phyloP scores from a whole-genome alignment of 2,113 vertebrate genomes.

The Syngnathoides biaculeatus region DNA sequence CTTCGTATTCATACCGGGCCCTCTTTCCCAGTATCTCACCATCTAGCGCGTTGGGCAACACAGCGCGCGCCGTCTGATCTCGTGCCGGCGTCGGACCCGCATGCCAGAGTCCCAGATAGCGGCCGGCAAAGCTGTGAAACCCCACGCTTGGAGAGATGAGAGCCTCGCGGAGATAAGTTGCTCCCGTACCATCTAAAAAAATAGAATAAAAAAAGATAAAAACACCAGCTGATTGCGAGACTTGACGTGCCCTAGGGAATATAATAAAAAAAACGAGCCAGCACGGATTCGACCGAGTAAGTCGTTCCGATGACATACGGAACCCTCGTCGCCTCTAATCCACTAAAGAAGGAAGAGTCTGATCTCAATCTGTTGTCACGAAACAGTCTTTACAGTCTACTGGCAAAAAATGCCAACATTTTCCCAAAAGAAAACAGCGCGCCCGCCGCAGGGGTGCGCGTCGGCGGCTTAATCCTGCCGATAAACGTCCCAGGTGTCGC shows the following conservation, averaged over 20 bases:
- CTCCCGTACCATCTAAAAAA: constrained; percentile 59
- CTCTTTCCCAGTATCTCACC: constrained; percentile 32
- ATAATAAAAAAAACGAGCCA: constrained; percentile 47
- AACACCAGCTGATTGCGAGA: constrained; percentile 56
- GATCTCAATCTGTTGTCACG: constrained; percentile 68
- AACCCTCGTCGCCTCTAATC: constrained; percentile 44
- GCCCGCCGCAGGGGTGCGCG: not conserved
- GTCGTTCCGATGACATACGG: constrained; percentile 44
- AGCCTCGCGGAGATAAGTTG: constrained; percentile 62
- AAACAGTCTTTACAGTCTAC: constrained; percentile 67
- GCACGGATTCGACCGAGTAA: constrained; percentile 37
- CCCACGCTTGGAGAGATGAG: constrained; percentile 68
- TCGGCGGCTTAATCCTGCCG: constrained; percentile 40
- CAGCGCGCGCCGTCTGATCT: constrained; percentile 46
- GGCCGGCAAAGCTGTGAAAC: constrained; percentile 71
- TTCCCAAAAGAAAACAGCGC: constrained; percentile 37
- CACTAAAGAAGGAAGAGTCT: constrained; percentile 48
- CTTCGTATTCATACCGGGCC: constrained; percentile 29
- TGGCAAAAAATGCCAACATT: constrained; percentile 63
- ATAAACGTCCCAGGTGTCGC: constrained; percentile 57
- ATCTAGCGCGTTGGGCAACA: constrained; percentile 58
- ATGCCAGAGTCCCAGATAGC: constrained; percentile 63
- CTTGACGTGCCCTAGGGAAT: constrained; percentile 58
- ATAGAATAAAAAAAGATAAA: constrained; percentile 46
- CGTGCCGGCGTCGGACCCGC: constrained; percentile 48